A percentile compares a stretch with the other conserved stretches of the same genome.
Evolutionary conservation across 2,113 vertebrate genomes (phyloP).

Genomic region (Callocephalon fimbriatum): DNA sequence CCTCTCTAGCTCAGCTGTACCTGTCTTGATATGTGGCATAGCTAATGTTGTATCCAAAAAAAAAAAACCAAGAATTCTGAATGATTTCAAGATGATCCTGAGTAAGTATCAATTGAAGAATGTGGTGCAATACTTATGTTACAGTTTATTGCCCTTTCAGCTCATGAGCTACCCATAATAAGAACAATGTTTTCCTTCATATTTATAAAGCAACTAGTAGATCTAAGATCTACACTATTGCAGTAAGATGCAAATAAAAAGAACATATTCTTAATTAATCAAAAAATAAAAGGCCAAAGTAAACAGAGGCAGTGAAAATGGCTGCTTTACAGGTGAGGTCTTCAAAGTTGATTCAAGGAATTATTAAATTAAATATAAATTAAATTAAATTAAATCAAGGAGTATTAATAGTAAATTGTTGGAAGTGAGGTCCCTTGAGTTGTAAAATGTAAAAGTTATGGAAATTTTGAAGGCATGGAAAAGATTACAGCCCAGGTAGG

Average conservation of each 20-base stretch:
- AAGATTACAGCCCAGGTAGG: not conserved
- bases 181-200: not conserved
- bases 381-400: not conserved
- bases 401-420: not conserved
- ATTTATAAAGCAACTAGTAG: not conserved
- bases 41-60: not conserved
- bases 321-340: not conserved
- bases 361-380: not conserved
- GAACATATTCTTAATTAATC: not conserved
- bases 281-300: not conserved
- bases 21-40: not conserved
- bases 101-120: not conserved
- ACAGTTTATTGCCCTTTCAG: fast-evolving
- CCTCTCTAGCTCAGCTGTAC: not conserved
- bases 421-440: not conserved
- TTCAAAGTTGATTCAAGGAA: not conserved
- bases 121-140: not conserved
- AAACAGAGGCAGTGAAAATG: not conserved
- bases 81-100: not conserved
- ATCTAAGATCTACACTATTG: not conserved
- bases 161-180: not conserved
- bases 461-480: not conserved
- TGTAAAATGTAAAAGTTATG: not conserved
- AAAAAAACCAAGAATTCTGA: not conserved
- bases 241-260: not conserved